These are phyloP conservation scores for Drosophila pseudotakahashii DNA, from an alignment of 2,888 invertebrate genomes.

Conservation along the genomic window DNA sequence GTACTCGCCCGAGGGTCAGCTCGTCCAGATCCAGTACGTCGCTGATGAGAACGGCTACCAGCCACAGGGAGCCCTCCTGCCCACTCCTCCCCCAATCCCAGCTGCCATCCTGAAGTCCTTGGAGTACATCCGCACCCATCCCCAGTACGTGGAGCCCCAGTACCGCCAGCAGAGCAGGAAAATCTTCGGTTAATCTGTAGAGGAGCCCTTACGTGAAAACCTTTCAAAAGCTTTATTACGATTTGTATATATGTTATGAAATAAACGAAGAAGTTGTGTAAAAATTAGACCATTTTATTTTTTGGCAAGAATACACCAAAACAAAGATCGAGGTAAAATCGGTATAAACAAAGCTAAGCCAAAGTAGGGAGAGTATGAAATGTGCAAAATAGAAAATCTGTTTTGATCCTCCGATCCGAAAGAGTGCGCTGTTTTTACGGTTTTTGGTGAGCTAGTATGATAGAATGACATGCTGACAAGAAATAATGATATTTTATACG, in stretches of 20 bases:
- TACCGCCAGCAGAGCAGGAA: neutral
- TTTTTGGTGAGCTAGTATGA: no score
- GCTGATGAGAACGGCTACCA: slow-evolving; percentile 82
- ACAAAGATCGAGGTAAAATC: neutral
- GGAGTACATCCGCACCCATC: slow-evolving; percentile 81
- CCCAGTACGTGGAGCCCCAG: slow-evolving; percentile 62
- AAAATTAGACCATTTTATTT: neutral
- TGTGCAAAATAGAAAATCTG: no score
- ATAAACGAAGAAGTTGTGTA: slow-evolving; percentile 19
- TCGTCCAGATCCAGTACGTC: slow-evolving; percentile 65
- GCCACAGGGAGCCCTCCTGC: slow-evolving; percentile 75
- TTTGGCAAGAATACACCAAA: neutral
- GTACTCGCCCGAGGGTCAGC: slow-evolving; percentile 79
- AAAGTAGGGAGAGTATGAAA: no score
- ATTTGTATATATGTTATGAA: slow-evolving; percentile 20
- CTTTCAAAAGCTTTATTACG: slow-evolving; percentile 40
- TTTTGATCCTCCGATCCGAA: no score
- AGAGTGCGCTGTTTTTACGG: no score
- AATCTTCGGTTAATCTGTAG: neutral
- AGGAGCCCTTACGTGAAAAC: neutral
- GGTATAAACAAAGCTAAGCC: no score
- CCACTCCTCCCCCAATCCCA: slow-evolving; percentile 82
- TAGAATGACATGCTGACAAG: no score
- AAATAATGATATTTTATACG: no score
- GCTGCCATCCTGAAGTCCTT: slow-evolving; percentile 69